These are phyloP conservation scores for Channallabes apus DNA, from an alignment of 2,797 vertebrate species.

Conservation along the genomic window DNA sequence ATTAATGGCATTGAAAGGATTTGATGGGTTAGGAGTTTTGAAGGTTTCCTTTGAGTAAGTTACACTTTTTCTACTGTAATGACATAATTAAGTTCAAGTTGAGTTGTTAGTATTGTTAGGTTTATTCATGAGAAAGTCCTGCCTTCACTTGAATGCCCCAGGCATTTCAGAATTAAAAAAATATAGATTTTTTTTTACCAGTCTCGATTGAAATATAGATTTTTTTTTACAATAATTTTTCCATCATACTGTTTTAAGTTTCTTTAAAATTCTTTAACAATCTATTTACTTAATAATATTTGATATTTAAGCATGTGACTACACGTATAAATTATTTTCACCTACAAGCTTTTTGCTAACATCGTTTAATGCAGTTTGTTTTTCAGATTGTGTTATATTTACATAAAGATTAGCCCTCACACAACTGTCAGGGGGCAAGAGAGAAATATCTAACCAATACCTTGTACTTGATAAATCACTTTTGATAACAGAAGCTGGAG, in stretches of 20 bases:
- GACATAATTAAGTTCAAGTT: not conserved
- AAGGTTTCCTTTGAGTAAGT: constrained; percentile 49
- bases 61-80: constrained; percentile 45
- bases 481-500: constrained; percentile 18
- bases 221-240: not conserved
- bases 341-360: too few species aligned
- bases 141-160: too few species aligned
- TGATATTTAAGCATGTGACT: not conserved
- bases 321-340: not conserved
- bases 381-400: not conserved
- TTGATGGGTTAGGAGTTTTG: constrained; percentile 51
- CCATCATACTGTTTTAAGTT: not conserved
- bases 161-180: too few species aligned
- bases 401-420: not conserved
- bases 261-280: not conserved
- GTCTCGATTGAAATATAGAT: not conserved
- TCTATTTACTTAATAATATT: not conserved
- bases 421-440: not conserved
- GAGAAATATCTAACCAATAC: not conserved
- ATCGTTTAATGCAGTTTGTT: not conserved
- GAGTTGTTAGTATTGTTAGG: not conserved
- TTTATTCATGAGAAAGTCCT: too few species aligned
- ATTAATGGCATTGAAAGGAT: constrained; percentile 38
- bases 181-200: too few species aligned
- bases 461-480: not conserved